Base-by-base conservation (phyloP, 2,888 invertebrate species). In the Cheilosia urbana region DNA sequence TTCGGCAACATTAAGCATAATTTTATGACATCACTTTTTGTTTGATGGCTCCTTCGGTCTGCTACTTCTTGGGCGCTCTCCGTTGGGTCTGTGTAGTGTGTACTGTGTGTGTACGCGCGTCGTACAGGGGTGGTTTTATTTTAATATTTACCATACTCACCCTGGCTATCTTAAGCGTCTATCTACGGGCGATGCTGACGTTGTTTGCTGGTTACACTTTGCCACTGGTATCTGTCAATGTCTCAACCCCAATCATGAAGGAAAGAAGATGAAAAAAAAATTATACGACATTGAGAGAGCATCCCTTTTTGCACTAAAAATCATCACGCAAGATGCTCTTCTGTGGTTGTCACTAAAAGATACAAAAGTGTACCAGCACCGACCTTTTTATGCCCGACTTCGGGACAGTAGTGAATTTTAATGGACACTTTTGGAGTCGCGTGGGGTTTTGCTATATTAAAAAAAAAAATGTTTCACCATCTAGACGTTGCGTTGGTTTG, bases 1-100 rank as follows among this genome's bases (percentile, higher is more conserved):
- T 91, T 91, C 90, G 90, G 89, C 89, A 89, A 90, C 91, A 90
- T 91, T 91, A 90, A 91, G 90, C 90, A 91, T 92, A 91, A 91
- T 91, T 92, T 92, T 90, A 92, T 91, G 91, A 89, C 89, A 90
- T 89, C 90, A 90, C 89, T 89, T 89, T 85, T 89, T 88, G 88
- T 88, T 89, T 88, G 88, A 87, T 88, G 88, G 78, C 79, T 77
- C 80, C 80, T 81, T 84, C 77, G 85, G 80, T 85, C 84, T 85
- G 85, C 65, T 85, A 73, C 73, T 82, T 72, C 47, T 45, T 75
- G 66, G 57, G 45, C 19, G 45, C 47, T 47, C 19, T 42, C 47
- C 51, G 71, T 40, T n/a, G 30, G 30, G 3, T 4, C 58, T 1
- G 9, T 37, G n/a, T n/a, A n/a, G n/a, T n/a, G n/a, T n/a, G n/a